Conservation (phyloP, 2,888 invertebrate genomes). For the Leuctra nigra region DNA sequence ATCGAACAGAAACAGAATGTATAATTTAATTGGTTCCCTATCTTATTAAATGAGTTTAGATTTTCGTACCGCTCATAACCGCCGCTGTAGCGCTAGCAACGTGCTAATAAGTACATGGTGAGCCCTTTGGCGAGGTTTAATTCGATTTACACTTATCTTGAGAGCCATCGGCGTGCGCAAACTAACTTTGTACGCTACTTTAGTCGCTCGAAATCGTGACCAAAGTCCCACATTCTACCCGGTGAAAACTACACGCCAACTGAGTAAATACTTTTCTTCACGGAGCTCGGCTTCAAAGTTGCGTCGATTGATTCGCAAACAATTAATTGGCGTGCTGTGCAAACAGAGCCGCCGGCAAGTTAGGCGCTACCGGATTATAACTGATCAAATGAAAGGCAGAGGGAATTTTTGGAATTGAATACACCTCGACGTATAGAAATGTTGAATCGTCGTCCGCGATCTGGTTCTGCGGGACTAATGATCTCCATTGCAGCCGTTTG, state of each 20-base stretch:
- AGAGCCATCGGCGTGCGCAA: neutral
- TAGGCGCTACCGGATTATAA: neutral
- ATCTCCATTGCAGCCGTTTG: too few relatives aligned
- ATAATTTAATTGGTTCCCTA: neutral
- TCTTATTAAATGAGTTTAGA: neutral
- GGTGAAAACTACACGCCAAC: neutral
- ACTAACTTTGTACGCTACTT: neutral
- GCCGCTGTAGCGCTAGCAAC: neutral
- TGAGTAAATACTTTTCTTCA: neutral
- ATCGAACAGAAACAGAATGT: neutral
- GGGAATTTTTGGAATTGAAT: neutral
- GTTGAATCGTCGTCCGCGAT: neutral
- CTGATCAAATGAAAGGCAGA: neutral
- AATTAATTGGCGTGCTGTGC: neutral
- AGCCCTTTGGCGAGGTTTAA: neutral
- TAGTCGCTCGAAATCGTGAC: neutral
- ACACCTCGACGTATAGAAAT: too few relatives aligned
- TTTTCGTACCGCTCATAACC: neutral
- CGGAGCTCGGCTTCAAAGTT: neutral
- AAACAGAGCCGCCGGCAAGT: conserved; percentile 1
- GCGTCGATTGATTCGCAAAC: conserved; percentile 5
- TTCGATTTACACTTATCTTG: neutral
- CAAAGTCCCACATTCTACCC: neutral
- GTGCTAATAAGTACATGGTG: neutral
- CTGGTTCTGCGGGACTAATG: neutral